Evolutionary conservation across 2,797 vertebrate species (phyloP), one percentile per base, ranked within the genome.

Genomic region (Chromobotia macracanthus): DNA sequence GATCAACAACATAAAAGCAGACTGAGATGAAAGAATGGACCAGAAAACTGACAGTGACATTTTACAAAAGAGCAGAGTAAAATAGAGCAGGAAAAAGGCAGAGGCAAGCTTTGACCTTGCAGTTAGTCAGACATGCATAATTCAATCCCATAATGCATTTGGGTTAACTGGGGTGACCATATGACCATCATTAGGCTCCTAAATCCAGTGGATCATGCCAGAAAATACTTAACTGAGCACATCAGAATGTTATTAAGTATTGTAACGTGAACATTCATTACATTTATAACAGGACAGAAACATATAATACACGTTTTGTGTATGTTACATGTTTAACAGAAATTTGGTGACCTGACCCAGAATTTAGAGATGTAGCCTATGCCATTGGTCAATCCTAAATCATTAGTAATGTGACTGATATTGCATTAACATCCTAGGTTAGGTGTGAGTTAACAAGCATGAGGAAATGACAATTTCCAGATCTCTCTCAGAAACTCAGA

Each of bases 41-140:
- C 25, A 18, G 8, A 80, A 35, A 18, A 56, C 0, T 2, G 15
- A 63, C 0, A 50, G n/a, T 48, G 55, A 41, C 1, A 61, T 61
- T 21, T 51, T 31, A 50, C 9, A n/a, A 35, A 46, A 65, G 60
- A 53, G 18, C n/a, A 38, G 25, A 21, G 16, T 38, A 6, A 35
- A 46, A 25, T 12, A 23, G 1, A 46, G 25, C 44, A 21, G 61
- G 63, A 50, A 16, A 80, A 28, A 28, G 35, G 78, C n/a, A 19
- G 28, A 65, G 44, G 53, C 15, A 61, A 67, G 84, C 84, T 83
- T 88, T 84, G 84, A 83, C 82, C 74, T 72, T 86, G 82, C 83
- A 72, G 85, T 89, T 91, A 90, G 87, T 89, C 82, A 82, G 66
- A 87, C 90, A 91, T 90, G 92, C 91, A 72, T 86, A 77, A 89